Evolutionary conservation across 2,888 invertebrate genomes (phyloP), one percentile per base, ranked within the genome.

Genomic region (Euproctis similis): DNA sequence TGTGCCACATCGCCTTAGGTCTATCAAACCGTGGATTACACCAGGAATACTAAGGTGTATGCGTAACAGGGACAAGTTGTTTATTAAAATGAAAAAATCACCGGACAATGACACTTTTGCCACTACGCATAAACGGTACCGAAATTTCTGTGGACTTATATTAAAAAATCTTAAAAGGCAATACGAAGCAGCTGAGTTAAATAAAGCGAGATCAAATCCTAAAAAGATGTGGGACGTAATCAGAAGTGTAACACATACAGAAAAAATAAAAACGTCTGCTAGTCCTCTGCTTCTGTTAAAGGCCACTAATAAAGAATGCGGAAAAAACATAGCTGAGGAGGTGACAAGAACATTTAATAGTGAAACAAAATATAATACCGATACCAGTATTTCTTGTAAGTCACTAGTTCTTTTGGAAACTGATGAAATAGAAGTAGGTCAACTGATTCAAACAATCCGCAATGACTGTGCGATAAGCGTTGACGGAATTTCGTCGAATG

Each of bases 181-280:
- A 18, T 18, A 8, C 9, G 11, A 11, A n/a, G 7, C 11, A 7
- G 3, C 14, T 14, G 24, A 24, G 4, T n/a, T 24, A 14, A 9
- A 24, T 8, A 24, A 24, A 14, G 24, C 24, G 2, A 11, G 8
- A 24, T n/a, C n/a, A 14, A 24, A 24, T 8, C 13, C 24, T n/a
- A 24, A 14, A 11, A 8, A 8, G 4, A n/a, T 24, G 14, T 24
- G 24, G 24, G 8, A 24, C 2, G 4, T 14, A n/a, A 24, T 24
- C 4, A 14, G 8, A 24, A 9, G 9, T 2, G 9, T 24, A n/a
- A 24, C 24, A 7, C 3, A 24, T 8, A 24, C 24, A 9, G 8
- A 8, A 3, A 13, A 13, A 14, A 14, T 4, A 24, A 14, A 4
- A 14, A 8, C 12, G 7, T 7, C 6, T 8, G 7, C 18, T 4